Percentiles rank a stretch among this genome's conserved stretches.
Conservation (phyloP, 2,113 vertebrate genomes). For the cattle (Bos taurus) region DNA sequence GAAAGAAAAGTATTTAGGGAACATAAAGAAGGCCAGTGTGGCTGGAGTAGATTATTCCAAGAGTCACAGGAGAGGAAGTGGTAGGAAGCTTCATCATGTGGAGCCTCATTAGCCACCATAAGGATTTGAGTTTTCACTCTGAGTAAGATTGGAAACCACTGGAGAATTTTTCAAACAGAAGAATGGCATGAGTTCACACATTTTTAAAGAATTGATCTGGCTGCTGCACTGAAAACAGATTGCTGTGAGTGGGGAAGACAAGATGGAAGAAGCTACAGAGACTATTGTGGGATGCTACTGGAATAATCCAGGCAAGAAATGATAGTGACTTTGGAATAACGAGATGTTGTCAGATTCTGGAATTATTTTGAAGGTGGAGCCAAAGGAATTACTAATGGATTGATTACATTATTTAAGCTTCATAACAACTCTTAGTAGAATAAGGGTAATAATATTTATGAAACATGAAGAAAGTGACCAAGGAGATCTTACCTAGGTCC, state of each 20-base stretch:
- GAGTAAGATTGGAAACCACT: not conserved
- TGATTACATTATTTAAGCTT: not conserved
- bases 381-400: not conserved
- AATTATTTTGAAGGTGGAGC: slow-evolving; percentile 27
- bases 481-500: not conserved
- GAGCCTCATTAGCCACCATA: not conserved
- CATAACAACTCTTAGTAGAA: not conserved
- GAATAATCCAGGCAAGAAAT: not conserved
- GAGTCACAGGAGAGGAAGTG: not conserved
- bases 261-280: not conserved
- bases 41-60: not conserved
- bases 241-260: not conserved
- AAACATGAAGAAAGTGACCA: not conserved
- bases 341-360: not conserved
- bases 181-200: not conserved
- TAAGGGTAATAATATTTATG: not conserved
- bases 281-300: not conserved
- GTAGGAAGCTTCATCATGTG: not conserved
- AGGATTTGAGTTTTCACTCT: not conserved
- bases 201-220: not conserved
- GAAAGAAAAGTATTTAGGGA: not conserved
- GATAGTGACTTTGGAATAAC: not conserved
- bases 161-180: slow-evolving; percentile 15
- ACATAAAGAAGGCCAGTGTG: not conserved
- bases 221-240: not conserved